phyloP scores from a whole-genome alignment of 1,140 invertebrate species.

The Drosophila rhopaloa region DNA sequence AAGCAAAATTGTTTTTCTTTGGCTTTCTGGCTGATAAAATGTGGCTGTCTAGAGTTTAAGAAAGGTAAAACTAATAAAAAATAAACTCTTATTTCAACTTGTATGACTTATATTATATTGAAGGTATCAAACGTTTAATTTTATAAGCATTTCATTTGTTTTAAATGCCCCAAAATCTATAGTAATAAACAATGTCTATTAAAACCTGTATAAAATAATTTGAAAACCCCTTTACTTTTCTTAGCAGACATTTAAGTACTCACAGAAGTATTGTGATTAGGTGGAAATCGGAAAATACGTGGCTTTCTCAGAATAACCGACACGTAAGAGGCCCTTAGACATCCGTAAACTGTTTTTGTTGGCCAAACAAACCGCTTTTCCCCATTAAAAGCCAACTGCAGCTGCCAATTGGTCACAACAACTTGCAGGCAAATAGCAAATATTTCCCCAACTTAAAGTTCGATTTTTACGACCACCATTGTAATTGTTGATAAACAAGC shows the following conservation, averaged over 20 bases:
- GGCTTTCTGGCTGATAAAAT: too few species aligned
- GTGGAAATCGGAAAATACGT: not conserved
- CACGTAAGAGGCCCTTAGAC: slow-evolving; percentile 14
- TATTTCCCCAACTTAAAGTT: slow-evolving; percentile 12
- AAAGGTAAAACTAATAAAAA: too few species aligned
- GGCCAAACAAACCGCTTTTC: slow-evolving; percentile 20
- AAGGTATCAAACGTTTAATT: too few species aligned
- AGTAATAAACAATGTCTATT: not conserved
- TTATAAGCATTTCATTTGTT: too few species aligned
- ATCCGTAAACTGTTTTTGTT: slow-evolving; percentile 5
- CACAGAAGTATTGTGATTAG: not conserved
- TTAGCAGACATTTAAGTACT: not conserved
- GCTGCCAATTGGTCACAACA: slow-evolving; percentile 7
- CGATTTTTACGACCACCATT: slow-evolving; percentile 20
- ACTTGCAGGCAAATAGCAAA: slow-evolving; percentile 15
- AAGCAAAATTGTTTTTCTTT: not conserved
- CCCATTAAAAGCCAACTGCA: slow-evolving; percentile 18
- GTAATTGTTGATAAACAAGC: slow-evolving; percentile 20
- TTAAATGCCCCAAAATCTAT: too few species aligned
- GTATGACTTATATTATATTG: too few species aligned
- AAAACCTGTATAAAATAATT: not conserved
- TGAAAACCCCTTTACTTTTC: not conserved
- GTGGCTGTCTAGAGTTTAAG: too few species aligned
- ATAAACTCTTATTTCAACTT: not conserved
- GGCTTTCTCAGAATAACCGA: not conserved